phyloP scores from a whole-genome alignment of 2,113 vertebrate species.

The Oryzias curvinotus region DNA sequence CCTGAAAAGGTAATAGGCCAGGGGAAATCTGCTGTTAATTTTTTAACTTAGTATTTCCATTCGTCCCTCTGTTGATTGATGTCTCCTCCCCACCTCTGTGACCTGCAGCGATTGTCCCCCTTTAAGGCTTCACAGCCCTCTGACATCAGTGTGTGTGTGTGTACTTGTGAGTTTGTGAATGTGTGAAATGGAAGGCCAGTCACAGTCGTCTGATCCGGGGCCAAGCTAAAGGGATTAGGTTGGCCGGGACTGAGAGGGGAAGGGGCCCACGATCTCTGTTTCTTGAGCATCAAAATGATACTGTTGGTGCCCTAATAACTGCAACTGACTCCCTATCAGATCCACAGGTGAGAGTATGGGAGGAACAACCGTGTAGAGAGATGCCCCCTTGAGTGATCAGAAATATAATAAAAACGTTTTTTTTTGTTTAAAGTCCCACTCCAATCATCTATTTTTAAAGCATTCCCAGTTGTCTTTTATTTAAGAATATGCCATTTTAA shows the following conservation, averaged over 20 bases:
- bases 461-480: too few relatives aligned
- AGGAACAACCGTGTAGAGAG: slow-evolving; percentile 16
- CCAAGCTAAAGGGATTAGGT: slow-evolving; percentile 74
- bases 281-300: slow-evolving; percentile 55
- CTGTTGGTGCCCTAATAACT: slow-evolving; percentile 50
- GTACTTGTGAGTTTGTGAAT: slow-evolving; percentile 5
- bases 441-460: too few relatives aligned
- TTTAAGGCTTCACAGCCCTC: slow-evolving; percentile 54
- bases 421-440: too few relatives aligned
- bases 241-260: slow-evolving; percentile 42
- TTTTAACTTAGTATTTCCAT: too few relatives aligned
- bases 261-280: slow-evolving; percentile 38
- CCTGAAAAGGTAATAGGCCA: too few relatives aligned
- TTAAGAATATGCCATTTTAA: too few relatives aligned
- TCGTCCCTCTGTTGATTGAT: slow-evolving; percentile 28
- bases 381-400: slow-evolving; percentile 9
- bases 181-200: slow-evolving; percentile 35
- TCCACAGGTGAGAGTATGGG: slow-evolving; percentile 26
- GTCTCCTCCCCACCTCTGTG: slow-evolving; percentile 48
- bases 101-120: slow-evolving; percentile 62
- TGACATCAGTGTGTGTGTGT: slow-evolving; percentile 1
- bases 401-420: slow-evolving; percentile 3
- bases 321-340: slow-evolving; percentile 25
- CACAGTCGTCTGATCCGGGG: slow-evolving; percentile 55
- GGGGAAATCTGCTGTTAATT: too few relatives aligned